Evolutionary conservation across 2,888 invertebrate species (phyloP).

Genomic region (Tridacna gigas): DNA sequence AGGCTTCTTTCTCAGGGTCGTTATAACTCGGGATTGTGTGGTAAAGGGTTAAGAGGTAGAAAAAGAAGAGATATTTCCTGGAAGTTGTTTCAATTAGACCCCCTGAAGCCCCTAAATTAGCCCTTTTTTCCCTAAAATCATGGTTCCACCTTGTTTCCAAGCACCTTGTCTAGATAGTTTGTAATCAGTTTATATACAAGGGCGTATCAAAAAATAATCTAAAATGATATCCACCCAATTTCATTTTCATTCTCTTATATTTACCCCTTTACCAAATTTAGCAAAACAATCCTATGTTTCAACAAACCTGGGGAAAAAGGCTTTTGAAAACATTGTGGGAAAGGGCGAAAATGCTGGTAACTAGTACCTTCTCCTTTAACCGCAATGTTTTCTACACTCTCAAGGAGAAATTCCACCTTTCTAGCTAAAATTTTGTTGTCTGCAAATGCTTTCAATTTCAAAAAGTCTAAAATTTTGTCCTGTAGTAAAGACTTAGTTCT

Average conservation of each 20-base stretch:
- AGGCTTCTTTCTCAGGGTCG: too few relatives aligned
- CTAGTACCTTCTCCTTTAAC: not conserved
- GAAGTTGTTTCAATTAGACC: not conserved
- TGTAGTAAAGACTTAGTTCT: too few relatives aligned
- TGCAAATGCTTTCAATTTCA: too few relatives aligned
- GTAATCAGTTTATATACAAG: not conserved
- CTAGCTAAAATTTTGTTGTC: too few relatives aligned
- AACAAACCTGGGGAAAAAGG: not conserved
- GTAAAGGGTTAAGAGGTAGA: too few relatives aligned
- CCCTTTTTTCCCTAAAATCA: too few relatives aligned
- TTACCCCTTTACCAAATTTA: too few relatives aligned
- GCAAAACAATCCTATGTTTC: not conserved
- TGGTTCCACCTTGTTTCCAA: too few relatives aligned
- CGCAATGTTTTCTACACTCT: not conserved
- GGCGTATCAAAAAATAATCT: too few relatives aligned
- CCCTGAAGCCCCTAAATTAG: too few relatives aligned
- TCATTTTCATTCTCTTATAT: not conserved
- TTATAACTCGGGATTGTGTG: too few relatives aligned
- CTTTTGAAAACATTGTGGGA: conserved; percentile 1
- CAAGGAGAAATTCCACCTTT: not conserved
- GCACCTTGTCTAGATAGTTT: not conserved
- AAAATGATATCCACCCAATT: not conserved
- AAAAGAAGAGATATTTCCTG: conserved; percentile 18
- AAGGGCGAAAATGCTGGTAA: not conserved
- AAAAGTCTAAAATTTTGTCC: too few relatives aligned